A percentile compares a stretch with the other conserved stretches of the same genome.
phyloP scores from a whole-genome alignment of 2,888 invertebrate species.

The Oscheius myriophilus region DNA sequence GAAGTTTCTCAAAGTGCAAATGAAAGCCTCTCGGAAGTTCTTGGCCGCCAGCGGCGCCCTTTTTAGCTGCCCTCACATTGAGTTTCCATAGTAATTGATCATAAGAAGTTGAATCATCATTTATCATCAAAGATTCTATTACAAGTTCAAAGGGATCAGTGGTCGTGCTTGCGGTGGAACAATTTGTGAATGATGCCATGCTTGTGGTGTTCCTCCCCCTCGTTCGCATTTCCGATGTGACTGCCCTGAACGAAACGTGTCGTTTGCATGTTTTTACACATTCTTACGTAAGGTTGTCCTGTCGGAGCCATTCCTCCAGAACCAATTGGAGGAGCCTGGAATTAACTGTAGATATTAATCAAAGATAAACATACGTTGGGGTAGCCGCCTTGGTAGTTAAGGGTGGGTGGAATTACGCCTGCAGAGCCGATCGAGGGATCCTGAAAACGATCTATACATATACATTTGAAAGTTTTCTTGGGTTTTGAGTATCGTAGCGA shows the following conservation, averaged over 20 bases:
- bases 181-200: constrained; percentile 23
- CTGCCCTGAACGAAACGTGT: neutral
- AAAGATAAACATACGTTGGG: neutral
- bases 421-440: constrained; percentile 28
- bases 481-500: no score
- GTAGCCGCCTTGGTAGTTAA: constrained; percentile 11
- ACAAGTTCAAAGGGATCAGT: constrained; percentile 1
- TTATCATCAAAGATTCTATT: no score
- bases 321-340: constrained; percentile 23
- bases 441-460: constrained; percentile 7
- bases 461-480: no score
- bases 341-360: neutral
- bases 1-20: no score
- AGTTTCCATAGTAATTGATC: no score
- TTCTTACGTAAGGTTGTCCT: constrained; percentile 17
- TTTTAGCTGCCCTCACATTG: no score
- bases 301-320: constrained; percentile 17
- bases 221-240: constrained; percentile 18
- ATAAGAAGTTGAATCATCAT: no score
- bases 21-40: no score
- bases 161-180: constrained; percentile 25
- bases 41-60: no score
- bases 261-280: neutral
- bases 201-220: constrained; percentile 24
- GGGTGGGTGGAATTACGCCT: constrained; percentile 19